These are phyloP conservation scores for Coturnix japonica DNA, from an alignment of 2,113 vertebrate species.

Conservation along the genomic window DNA sequence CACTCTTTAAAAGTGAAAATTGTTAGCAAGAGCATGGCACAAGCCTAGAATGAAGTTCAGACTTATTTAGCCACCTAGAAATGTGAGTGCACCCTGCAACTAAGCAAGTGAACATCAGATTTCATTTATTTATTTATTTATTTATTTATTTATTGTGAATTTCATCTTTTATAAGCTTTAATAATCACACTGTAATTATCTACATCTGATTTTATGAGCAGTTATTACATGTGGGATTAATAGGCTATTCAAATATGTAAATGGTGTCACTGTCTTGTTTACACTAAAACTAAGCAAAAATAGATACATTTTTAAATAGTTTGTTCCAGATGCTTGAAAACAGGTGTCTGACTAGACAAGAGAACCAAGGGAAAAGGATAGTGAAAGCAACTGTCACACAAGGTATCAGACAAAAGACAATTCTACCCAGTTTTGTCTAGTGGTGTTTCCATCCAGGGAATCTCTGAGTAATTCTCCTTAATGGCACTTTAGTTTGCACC, in stretches of 20 bases:
- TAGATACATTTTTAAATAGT: neutral
- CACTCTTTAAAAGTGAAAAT: neutral
- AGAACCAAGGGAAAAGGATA: neutral
- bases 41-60: neutral
- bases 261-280: too few relatives aligned
- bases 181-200: neutral
- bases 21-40: neutral
- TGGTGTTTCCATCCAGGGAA: neutral
- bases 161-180: neutral
- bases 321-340: neutral
- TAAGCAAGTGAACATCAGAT: neutral
- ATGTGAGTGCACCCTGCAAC: neutral
- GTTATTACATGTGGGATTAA: neutral
- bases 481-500: neutral
- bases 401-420: neutral
- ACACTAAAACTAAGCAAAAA: neutral
- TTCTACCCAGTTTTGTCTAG: neutral
- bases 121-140: neutral
- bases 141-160: neutral
- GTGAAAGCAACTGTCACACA: neutral
- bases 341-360: neutral
- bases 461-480: rapidly evolving
- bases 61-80: neutral
- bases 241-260: neutral
- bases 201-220: neutral